Conservation (phyloP, 2,888 invertebrate species). For the Adelphocoris suturalis region DNA sequence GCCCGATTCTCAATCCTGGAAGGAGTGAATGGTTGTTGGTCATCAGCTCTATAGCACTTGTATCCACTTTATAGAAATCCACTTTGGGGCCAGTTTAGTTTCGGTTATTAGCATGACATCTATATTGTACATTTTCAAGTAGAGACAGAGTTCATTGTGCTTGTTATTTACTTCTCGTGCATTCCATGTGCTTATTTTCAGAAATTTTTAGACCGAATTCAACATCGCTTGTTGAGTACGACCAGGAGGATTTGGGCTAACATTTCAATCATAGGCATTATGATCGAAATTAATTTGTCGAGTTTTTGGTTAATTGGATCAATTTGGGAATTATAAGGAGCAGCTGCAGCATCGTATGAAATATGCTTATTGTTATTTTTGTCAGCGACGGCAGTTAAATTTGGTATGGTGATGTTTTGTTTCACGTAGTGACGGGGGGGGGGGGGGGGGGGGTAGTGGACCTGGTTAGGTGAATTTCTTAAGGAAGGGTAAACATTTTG, state of each 20-base stretch:
- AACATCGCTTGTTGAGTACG: slow-evolving; percentile 9
- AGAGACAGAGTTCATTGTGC: slow-evolving; percentile 32
- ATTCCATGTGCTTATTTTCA: slow-evolving; percentile 61
- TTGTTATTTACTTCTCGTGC: slow-evolving; percentile 37
- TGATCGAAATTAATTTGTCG: slow-evolving; percentile 33
- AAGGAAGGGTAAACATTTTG: background rate
- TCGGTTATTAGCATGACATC: slow-evolving; percentile 43
- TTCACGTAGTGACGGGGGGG: no score
- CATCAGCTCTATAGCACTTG: slow-evolving; percentile 45
- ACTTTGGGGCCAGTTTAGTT: slow-evolving; percentile 44
- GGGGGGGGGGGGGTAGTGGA: no score
- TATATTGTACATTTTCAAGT: slow-evolving; percentile 29
- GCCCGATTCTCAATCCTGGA: slow-evolving; percentile 8
- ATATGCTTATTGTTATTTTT: no score
- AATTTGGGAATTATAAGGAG: no score
- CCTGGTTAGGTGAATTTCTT: background rate
- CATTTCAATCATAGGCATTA: slow-evolving; percentile 46
- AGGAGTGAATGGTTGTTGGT: slow-evolving; percentile 22
- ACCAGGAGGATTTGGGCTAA: slow-evolving; percentile 48
- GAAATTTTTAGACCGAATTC: background rate
- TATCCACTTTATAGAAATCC: slow-evolving; percentile 8
- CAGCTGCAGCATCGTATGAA: background rate
- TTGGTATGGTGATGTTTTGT: no score
- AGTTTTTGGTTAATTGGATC: background rate
- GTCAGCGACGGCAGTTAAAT: no score